A percentile compares a stretch with the other conserved stretches of the same genome.
phyloP scores from a whole-genome alignment of 2,797 vertebrate genomes.

The Urosaurus nigricauda region DNA sequence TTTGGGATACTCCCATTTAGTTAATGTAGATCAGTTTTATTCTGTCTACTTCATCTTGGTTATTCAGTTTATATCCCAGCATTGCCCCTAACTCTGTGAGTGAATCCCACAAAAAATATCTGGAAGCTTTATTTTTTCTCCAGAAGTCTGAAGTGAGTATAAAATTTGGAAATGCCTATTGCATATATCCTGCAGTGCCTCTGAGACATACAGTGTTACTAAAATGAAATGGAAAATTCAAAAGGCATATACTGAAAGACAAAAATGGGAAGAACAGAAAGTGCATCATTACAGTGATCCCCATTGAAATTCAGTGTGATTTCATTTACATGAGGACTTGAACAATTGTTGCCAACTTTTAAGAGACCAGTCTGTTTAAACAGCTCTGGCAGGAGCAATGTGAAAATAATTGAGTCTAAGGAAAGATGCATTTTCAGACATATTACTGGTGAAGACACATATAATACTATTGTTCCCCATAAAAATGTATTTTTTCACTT shows the following conservation, averaged over 20 bases:
- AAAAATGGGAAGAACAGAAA: background rate
- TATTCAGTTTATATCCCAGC: background rate
- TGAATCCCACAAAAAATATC: background rate
- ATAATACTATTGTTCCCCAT: background rate
- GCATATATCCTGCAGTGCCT: constrained; percentile 35
- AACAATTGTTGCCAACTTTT: constrained; percentile 23
- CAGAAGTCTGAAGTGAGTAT: background rate
- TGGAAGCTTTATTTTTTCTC: background rate
- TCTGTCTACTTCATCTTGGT: background rate
- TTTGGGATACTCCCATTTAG: background rate
- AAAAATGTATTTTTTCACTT: constrained; percentile 8
- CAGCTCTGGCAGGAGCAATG: background rate
- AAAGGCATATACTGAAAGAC: background rate
- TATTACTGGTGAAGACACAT: constrained; percentile 6
- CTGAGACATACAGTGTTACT: constrained; percentile 28
- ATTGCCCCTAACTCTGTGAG: background rate
- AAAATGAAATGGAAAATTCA: constrained; percentile 26
- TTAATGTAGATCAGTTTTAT: background rate
- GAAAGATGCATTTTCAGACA: background rate
- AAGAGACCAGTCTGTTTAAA: constrained; percentile 23
- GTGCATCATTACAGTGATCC: constrained; percentile 9
- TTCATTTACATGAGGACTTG: constrained; percentile 29
- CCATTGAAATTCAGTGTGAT: constrained; percentile 38
- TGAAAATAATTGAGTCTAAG: constrained; percentile 17
- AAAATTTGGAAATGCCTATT: background rate